Percentiles rank a stretch among this genome's conserved stretches.
phyloP scores from a whole-genome alignment of 2,888 invertebrate genomes.

The Tortricodes alternella region DNA sequence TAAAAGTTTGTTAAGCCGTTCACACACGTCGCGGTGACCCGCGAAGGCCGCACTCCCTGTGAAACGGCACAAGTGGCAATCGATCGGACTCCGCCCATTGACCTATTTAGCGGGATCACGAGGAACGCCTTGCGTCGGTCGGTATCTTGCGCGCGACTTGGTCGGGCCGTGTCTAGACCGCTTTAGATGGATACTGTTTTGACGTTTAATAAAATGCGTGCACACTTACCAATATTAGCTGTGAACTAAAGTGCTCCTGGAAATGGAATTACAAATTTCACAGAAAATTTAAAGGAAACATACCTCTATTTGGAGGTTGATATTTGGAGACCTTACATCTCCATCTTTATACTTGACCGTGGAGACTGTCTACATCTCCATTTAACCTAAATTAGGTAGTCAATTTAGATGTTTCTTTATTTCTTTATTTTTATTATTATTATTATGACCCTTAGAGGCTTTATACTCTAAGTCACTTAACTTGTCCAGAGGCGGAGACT shows the following conservation, averaged over 20 bases:
- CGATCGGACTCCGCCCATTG: slow-evolving; percentile 76
- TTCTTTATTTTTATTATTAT: no score
- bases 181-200: not conserved
- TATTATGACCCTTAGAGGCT: no score
- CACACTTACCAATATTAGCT: not conserved
- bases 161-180: slow-evolving; percentile 11
- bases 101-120: slow-evolving; percentile 71
- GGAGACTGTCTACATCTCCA: no score
- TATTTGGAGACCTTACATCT: no score
- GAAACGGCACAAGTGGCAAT: slow-evolving; percentile 69
- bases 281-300: no score
- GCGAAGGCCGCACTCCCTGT: slow-evolving; percentile 47
- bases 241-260: not conserved
- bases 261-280: not conserved
- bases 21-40: not conserved
- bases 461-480: no score
- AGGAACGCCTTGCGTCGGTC: slow-evolving; percentile 35
- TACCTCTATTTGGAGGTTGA: no score
- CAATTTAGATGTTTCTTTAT: no score
- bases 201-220: not conserved
- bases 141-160: slow-evolving; percentile 21
- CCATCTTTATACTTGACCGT: no score
- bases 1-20: slow-evolving; percentile 10
- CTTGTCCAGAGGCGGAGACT: no score
- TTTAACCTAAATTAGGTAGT: no score